phyloP scores from a whole-genome alignment of 2,888 invertebrate genomes.

The Dryomyza anilis region DNA sequence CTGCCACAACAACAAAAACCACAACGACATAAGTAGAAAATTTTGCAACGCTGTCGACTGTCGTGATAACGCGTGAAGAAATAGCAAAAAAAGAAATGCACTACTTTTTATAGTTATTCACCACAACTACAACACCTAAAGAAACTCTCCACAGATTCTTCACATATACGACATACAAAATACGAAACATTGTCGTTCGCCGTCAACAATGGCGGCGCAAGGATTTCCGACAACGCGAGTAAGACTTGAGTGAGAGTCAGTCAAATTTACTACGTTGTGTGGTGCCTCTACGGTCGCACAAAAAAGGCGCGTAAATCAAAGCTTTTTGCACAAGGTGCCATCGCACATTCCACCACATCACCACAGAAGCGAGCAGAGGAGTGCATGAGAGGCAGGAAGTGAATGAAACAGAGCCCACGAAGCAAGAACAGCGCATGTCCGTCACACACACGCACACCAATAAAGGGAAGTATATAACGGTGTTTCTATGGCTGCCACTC shows the following conservation, averaged over 20 bases:
- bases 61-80: too few relatives aligned
- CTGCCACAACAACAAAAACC: not conserved
- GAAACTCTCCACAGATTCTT: not conserved
- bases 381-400: not conserved
- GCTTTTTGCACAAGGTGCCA: constrained; percentile 3
- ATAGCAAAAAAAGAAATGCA: too few relatives aligned
- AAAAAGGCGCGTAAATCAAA: constrained; percentile 21
- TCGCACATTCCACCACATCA: not conserved
- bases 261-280: constrained; percentile 16
- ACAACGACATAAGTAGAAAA: too few relatives aligned
- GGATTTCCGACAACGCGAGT: not conserved
- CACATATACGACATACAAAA: constrained; percentile 1
- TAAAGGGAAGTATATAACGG: not conserved
- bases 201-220: not conserved
- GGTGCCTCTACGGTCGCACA: not conserved
- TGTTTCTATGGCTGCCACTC: not conserved
- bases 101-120: too few relatives aligned
- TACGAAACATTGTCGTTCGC: not conserved
- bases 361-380: not conserved
- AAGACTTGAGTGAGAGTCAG: constrained; percentile 4
- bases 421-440: constrained; percentile 28
- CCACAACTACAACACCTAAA: too few relatives aligned
- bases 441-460: constrained; percentile 13
- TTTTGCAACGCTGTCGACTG: too few relatives aligned
- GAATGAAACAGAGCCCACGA: constrained; percentile 2